Base-by-base conservation (phyloP, 2,797 vertebrate genomes). In the Galago senegalensis region DNA sequence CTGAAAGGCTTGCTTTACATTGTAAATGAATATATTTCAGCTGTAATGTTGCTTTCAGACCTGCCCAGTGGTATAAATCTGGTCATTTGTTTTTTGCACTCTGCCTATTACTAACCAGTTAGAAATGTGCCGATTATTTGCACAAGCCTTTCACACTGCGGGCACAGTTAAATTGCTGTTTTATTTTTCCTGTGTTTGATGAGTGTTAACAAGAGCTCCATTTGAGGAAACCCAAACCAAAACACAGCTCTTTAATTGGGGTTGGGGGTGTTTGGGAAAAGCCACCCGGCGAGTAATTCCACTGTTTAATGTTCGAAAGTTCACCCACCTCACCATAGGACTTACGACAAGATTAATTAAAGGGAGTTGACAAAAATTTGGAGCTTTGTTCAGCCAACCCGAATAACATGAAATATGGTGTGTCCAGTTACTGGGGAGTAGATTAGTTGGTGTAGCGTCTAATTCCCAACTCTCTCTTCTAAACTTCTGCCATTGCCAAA, bases 171-270 rank as follows among this genome's bases (percentile, higher is more conserved):
- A 98, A 98, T 80, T 94, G 89, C 79, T 82, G 85, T 72, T 98
- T 98, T 97, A 97, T 97, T 98, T 98, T 98, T 98, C 84, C 87
- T 96, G 93, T 97, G 95, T 97, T 98, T 98, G 96, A 95, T 0
- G 58, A 97, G 91, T 95, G 94, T 96, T 98, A 98, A 97, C 96
- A 98, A 97, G 97, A 94, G 83, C 92, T 67, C 73, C 85, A 49
- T 98, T 98, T 97, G 87, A 97, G 95, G 97, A 98, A 98, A 97
- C 37, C 72, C 89, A 97, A 97, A 91, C 83, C 76, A 97, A 97
- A 97, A 97, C 94, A 96, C 88, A 80, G 67, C 61, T 97, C 93
- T 96, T 77, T 98, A 97, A 96, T 95, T 97, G 93, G 93, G 97
- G 49, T 43, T 97, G 87, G 90, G 89, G 79, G 94, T 97, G 93